These are phyloP conservation scores for Plebejus anna DNA, from an alignment of 2,888 invertebrate species.

Conservation along the genomic window DNA sequence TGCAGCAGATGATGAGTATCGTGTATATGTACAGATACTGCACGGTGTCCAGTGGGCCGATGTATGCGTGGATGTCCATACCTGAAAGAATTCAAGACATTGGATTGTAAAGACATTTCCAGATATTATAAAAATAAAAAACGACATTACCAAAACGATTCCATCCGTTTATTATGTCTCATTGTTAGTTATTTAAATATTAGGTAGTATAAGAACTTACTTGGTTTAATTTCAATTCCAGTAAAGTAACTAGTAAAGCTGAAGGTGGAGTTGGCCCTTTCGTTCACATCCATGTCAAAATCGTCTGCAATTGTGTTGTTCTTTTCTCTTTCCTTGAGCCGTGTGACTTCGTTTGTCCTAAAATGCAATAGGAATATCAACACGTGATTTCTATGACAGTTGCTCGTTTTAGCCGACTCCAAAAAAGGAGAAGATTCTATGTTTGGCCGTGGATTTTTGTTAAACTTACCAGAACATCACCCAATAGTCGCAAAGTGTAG, in stretches of 20 bases:
- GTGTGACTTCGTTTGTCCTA: constrained; percentile 74
- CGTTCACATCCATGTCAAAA: constrained; percentile 48
- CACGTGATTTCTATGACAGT: too few species aligned
- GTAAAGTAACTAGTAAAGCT: constrained; percentile 60
- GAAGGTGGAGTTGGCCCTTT: constrained; percentile 56
- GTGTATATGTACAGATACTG: constrained; percentile 71
- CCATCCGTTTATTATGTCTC: too few species aligned
- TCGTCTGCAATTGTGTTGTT: constrained; percentile 60
- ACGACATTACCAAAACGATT: constrained; percentile 19
- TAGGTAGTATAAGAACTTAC: constrained; percentile 41
- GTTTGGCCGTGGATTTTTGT: neutral
- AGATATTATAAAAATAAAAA: constrained; percentile 8
- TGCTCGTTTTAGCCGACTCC: too few species aligned
- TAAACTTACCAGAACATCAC: constrained; percentile 84
- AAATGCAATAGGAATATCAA: constrained; percentile 29
- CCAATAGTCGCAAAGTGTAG: constrained; percentile 88
- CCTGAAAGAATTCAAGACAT: constrained; percentile 46
- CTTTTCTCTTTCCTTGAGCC: constrained; percentile 60
- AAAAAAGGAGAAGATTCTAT: neutral
- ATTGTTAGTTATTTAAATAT: too few species aligned
- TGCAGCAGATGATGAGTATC: constrained; percentile 67
- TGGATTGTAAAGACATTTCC: neutral
- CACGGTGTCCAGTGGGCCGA: constrained; percentile 66
- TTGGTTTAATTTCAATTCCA: constrained; percentile 55
- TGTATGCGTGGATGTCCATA: constrained; percentile 64